Conservation (phyloP, 2,888 invertebrate genomes). For the Saturnia pavonia region DNA sequence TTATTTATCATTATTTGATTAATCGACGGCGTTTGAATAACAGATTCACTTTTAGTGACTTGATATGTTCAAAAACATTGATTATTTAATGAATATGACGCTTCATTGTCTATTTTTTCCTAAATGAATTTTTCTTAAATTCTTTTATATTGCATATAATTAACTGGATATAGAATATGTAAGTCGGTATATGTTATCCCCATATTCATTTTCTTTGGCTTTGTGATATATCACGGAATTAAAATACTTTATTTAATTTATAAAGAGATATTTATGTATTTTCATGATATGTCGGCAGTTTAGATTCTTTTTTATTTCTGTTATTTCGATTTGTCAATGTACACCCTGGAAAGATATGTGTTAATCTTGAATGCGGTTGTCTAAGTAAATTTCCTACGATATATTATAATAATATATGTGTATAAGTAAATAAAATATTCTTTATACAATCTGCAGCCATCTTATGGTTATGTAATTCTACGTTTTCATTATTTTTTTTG, state of each 20-base stretch:
- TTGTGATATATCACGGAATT: conserved; percentile 79
- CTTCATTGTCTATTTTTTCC: conserved; percentile 26
- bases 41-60: conserved; percentile 53
- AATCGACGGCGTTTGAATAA: conserved; percentile 22
- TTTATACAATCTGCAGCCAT: conserved; percentile 79
- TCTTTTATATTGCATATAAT: conserved; percentile 31
- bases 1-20: not conserved
- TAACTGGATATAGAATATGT: conserved; percentile 67
- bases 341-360: conserved; percentile 75
- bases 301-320: conserved; percentile 45
- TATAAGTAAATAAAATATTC: conserved; percentile 75
- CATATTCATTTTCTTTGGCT: conserved; percentile 73
- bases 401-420: conserved; percentile 39
- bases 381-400: conserved; percentile 73
- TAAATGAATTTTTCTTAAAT: conserved; percentile 16
- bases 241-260: conserved; percentile 60
- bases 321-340: conserved; percentile 46
- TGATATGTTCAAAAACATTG: conserved; percentile 52
- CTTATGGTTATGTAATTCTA: conserved; percentile 77
- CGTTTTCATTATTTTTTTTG: conserved; percentile 56
- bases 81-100: conserved; percentile 56
- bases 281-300: conserved; percentile 72
- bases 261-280: conserved; percentile 55
- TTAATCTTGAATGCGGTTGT: conserved; percentile 59
- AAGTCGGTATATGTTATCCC: conserved; percentile 48